These are phyloP conservation scores for Heliconius himera DNA, from an alignment of 1,140 invertebrate genomes.

Conservation along the genomic window DNA sequence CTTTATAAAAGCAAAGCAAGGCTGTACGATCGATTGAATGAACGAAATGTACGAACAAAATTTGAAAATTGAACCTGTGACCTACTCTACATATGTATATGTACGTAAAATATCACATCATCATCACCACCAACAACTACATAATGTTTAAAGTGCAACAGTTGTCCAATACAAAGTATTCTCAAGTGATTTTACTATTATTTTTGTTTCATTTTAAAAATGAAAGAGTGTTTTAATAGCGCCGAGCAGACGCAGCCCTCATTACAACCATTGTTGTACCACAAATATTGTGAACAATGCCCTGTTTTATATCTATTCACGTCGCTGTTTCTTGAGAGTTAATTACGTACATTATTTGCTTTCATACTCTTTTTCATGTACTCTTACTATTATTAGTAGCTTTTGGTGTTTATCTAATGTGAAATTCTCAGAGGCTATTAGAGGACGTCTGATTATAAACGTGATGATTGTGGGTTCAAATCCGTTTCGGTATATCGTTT, in stretches of 20 bases:
- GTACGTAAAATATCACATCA: neutral
- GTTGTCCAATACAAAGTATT: neutral
- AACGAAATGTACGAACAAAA: too few relatives aligned
- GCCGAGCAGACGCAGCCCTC: neutral
- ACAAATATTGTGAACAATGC: slow-evolving; percentile 8
- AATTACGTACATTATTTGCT: slow-evolving; percentile 4
- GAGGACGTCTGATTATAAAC: too few relatives aligned
- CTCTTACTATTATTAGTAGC: too few relatives aligned
- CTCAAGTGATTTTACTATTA: neutral
- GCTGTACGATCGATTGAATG: too few relatives aligned
- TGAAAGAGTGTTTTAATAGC: neutral
- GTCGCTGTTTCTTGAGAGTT: slow-evolving; percentile 4
- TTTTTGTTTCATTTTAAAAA: slow-evolving; percentile 1
- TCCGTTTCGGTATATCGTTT: too few relatives aligned
- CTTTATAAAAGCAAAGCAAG: too few relatives aligned
- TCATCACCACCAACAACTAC: neutral
- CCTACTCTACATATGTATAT: too few relatives aligned
- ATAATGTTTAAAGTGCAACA: neutral
- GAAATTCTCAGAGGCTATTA: too few relatives aligned
- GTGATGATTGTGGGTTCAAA: too few relatives aligned
- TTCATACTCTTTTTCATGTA: neutral
- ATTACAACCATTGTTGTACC: slow-evolving; percentile 6
- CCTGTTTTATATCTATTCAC: slow-evolving; percentile 5
- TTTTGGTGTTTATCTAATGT: too few relatives aligned
- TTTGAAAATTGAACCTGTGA: too few relatives aligned